Evolutionary conservation across 2,797 vertebrate genomes (phyloP), one percentile per base, ranked within the genome.

Genomic region (Tachyglossus aculeatus): DNA sequence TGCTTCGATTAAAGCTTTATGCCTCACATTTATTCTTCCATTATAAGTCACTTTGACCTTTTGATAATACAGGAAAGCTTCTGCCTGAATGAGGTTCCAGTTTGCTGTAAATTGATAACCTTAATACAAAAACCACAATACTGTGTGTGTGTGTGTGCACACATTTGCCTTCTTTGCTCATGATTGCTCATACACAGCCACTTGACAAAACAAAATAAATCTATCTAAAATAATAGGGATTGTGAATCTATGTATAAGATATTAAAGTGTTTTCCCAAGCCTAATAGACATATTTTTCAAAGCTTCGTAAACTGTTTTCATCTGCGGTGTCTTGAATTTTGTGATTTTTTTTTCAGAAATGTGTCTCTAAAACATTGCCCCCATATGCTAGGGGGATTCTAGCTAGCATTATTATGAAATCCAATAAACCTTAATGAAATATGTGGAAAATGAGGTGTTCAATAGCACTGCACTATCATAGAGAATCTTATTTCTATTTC

Each of bases 71-170:
- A 82, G 34, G 59, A 71, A 64, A 50, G 71, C 47, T 81, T 84
- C 73, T 75, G 76, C 62, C 51, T 75, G 70, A 61, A 73, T 69
- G 54, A 86, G 40, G 56, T 58, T 85, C 80, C 81, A 87, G 59
- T 84, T 86, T 58, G 21, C 33, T 78, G 76, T 55, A 79, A 83
- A 83, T 36, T 60, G 31, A 70, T 78, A 85, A 67, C 5, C 51
- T 68, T 54, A 58, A 48, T 66, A 86, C n/a, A n/a, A n/a, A n/a
- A n/a, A 80, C 27, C 21, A 19, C 61, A 54, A n/a, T 57, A 60
- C 15, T n/a, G n/a, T n/a, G n/a, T n/a, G n/a, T n/a, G n/a, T n/a
- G n/a, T n/a, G n/a, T n/a, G n/a, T n/a, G n/a, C n/a, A n/a, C n/a
- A n/a, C n/a, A n/a, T n/a, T n/a, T n/a, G 50, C 7, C 18, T 76